Evolutionary conservation across 2,888 invertebrate genomes (phyloP), one percentile per base, ranked within the genome.

Genomic region (Cosmorhoe ocellata): DNA sequence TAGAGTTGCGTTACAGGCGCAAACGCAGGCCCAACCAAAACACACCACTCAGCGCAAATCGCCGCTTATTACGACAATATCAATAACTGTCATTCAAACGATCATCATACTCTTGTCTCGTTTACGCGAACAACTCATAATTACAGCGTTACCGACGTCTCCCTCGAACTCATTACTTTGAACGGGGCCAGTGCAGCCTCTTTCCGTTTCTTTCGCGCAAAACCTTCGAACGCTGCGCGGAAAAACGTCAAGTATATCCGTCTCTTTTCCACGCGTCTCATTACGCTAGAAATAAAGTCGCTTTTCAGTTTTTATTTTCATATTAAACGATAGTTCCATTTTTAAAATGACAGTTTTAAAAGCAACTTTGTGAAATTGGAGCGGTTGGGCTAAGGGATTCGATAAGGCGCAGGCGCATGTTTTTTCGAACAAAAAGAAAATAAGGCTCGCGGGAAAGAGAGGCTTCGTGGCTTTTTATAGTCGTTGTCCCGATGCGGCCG

Each of bases 381-480:
- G 62, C 66, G 71, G 70, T 78, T 79, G 67, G 60, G 67, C 69
- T 65, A 66, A 72, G 70, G 79, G 76, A 72, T 76, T 79, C 75
- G 81, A 76, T 74, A 76, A 69, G 73, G 72, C 73, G 72, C 83
- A 69, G 67, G 76, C 79, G 81, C 78, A 70, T 74, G 78, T 76
- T 79, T 79, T 76, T 79, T 61, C 60, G 61, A 74, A 71, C 80
- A 88, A 82, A 87, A 86, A 79, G 66, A 81, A 86, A 85, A 81
- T 76, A 82, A 84, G 76, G 72, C 79, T 77, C 69, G 86, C 74
- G 79, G 77, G 89, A 90, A 88, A 89, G 89, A 89, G 89, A 88
- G 86, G 82, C 75, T 84, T 76, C 66, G 76, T 70, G 81, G 84
- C 79, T 86, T 86, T 84, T 87, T 88, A 88, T 89, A 90, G 90